Evolutionary conservation across 2,113 vertebrate genomes (phyloP), one percentile per base, ranked within the genome.

Genomic region (Petrocephalus zakoni): DNA sequence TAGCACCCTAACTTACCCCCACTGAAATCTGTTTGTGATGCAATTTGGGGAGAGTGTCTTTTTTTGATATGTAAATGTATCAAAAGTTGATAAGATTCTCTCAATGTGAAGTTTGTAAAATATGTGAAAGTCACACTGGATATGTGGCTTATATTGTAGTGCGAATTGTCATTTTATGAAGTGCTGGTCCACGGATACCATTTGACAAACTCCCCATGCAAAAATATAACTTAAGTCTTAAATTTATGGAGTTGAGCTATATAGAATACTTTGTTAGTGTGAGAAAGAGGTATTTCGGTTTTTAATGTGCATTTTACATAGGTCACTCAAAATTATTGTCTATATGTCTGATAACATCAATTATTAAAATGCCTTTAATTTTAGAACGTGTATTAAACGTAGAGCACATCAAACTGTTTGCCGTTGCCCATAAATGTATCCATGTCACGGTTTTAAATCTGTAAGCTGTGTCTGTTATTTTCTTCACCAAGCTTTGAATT

Each of bases 401-500:
- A 95, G 95, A 90, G 53, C 92, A 90, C 91, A 55, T 86, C 52
- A 34, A 55, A 86, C 52, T 55, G 52, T 91, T 95, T 94, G 92
- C 92, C 91, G 92, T 93, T 93, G 92, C 93, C 94, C 93, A 95
- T 95, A 90, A 93, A 92, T 89, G 49, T 94, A 93, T 93, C 91
- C 93, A 94, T 95, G 93, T 93, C 93, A 94, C 95, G 25, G 53
- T 88, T 88, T 83, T 95, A 93, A 95, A 92, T 94, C 94, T 96
- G 95, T 96, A 96, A 95, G 93, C 94, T 95, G 93, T 93, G 92
- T 96, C 87, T 87, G 89, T 87, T 88, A 25, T 83, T 88, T 96
- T 88, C 61, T 95, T 94, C 94, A 95, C 94, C 91, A 93, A 90
- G 89, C 94, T 95, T 93, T 96, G 93, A 94, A 97, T 96, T 96